Evolutionary conservation across 2,888 invertebrate species (phyloP).

Genomic region (Thymelicus sylvestris): DNA sequence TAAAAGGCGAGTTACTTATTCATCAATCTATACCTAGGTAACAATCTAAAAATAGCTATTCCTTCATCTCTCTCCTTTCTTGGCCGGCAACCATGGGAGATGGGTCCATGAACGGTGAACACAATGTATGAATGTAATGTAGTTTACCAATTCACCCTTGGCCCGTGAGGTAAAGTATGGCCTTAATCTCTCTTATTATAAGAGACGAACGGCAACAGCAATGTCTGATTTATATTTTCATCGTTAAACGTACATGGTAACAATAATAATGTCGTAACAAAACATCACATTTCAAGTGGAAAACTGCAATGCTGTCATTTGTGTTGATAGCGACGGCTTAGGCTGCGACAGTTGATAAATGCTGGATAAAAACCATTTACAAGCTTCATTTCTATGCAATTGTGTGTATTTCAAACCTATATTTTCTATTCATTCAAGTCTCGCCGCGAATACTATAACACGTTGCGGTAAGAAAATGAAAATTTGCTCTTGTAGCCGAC

Average conservation of each 20-base stretch:
- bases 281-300: slow-evolving; percentile 28
- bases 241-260: slow-evolving; percentile 1
- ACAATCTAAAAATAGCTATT: too few species aligned
- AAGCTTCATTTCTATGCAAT: slow-evolving; percentile 11
- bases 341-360: slow-evolving; percentile 31
- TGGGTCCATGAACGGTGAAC: too few species aligned
- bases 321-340: slow-evolving; percentile 22
- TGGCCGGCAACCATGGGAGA: too few species aligned
- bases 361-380: slow-evolving; percentile 21
- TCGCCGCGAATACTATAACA: not conserved
- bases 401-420: slow-evolving; percentile 10
- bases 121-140: too few species aligned
- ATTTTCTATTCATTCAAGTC: slow-evolving; percentile 8
- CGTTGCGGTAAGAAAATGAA: slow-evolving; percentile 1
- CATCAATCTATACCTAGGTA: too few species aligned
- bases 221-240: slow-evolving; percentile 9
- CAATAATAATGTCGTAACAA: slow-evolving; percentile 22
- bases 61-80: too few species aligned
- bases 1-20: too few species aligned
- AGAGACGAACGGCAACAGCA: too few species aligned
- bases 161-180: too few species aligned
- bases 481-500: slow-evolving; percentile 1
- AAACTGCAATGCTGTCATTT: slow-evolving; percentile 31
- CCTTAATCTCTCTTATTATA: too few species aligned
- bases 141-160: too few species aligned